Evolutionary conservation across 2,888 invertebrate species (phyloP).

Genomic region (Lasioglossum figueresi): DNA sequence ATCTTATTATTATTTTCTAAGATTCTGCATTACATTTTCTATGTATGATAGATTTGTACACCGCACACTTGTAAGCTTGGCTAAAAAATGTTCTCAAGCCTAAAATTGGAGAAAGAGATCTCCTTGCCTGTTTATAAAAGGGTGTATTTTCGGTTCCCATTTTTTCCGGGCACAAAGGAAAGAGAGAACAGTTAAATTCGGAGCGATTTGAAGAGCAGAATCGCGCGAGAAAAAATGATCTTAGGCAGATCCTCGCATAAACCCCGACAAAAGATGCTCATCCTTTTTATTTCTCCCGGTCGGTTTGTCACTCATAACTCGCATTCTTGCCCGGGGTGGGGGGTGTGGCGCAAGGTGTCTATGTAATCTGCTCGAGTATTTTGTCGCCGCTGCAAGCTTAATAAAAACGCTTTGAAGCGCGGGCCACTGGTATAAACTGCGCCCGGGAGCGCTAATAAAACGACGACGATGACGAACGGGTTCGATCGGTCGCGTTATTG

Average conservation of each 20-base stretch:
- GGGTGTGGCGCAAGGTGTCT: not conserved
- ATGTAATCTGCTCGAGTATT: constrained; percentile 22
- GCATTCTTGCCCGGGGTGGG: not conserved
- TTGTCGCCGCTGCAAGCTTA: constrained; percentile 23
- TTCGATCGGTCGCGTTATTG: constrained; percentile 44
- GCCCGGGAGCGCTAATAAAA: constrained; percentile 29
- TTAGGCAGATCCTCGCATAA: constrained; percentile 37
- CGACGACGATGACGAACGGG: constrained; percentile 40
- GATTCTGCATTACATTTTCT: too few species aligned
- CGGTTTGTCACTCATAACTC: constrained; percentile 2
- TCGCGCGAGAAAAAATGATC: constrained; percentile 45
- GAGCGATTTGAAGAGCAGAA: constrained; percentile 21
- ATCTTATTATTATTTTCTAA: not conserved
- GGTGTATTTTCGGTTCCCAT: not conserved
- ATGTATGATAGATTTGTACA: too few species aligned
- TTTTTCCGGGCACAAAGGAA: constrained; percentile 10
- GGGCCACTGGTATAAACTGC: constrained; percentile 26
- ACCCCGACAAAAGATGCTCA: constrained; percentile 40
- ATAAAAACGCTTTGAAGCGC: constrained; percentile 41
- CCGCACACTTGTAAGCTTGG: too few species aligned
- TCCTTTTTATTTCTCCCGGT: constrained; percentile 54
- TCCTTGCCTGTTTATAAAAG: not conserved
- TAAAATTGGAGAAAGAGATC: not conserved
- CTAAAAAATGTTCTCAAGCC: too few species aligned
- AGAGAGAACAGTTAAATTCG: constrained; percentile 48